A percentile compares a stretch with the other conserved stretches of the same genome.
phyloP scores from a whole-genome alignment of 2,113 vertebrate genomes.

The Mesoclemmys tuberculata region DNA sequence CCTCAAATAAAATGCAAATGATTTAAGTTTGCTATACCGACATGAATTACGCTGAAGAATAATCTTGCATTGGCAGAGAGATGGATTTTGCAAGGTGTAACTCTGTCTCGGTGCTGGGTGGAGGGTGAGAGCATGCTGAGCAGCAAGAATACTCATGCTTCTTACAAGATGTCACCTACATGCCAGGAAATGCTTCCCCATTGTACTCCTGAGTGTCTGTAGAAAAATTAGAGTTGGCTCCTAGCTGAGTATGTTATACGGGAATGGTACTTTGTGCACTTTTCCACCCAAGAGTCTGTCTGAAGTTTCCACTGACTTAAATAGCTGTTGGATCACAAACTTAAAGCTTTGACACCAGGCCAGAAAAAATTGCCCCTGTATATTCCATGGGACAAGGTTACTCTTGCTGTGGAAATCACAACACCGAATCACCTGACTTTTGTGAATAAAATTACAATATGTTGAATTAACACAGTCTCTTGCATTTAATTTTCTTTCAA shows the following conservation, averaged over 20 bases:
- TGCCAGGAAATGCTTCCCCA: background rate
- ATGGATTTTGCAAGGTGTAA: background rate
- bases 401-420: too few species aligned
- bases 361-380: background rate
- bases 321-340: background rate
- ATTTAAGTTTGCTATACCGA: background rate
- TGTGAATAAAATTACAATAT: background rate
- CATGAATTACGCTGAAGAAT: background rate
- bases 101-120: background rate
- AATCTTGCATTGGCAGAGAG: background rate
- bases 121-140: background rate
- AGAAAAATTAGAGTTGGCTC: background rate
- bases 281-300: background rate
- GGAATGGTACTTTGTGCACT: background rate
- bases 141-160: background rate
- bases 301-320: background rate
- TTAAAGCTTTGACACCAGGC: background rate
- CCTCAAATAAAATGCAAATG: background rate
- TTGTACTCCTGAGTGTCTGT: background rate
- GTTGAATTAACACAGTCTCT: background rate
- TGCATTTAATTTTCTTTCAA: background rate
- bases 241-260: background rate
- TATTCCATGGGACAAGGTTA: too few species aligned
- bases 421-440: too few species aligned
- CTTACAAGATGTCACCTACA: background rate